Evolutionary conservation across 2,113 vertebrate species (phyloP).

Genomic region (Xiphorhynchus elegans): DNA sequence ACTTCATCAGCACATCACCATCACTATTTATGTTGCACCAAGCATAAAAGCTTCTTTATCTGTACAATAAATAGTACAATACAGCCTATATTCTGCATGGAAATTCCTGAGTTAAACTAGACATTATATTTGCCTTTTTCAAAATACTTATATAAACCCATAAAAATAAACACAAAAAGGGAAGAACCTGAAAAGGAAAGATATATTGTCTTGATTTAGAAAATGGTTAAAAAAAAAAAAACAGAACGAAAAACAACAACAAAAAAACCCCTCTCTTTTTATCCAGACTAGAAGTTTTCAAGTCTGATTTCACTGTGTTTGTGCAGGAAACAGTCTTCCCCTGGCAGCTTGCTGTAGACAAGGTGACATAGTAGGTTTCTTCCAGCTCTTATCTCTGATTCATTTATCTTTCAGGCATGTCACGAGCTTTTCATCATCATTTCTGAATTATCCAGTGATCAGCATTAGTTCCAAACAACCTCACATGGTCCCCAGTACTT

Average conservation of each 20-base stretch:
- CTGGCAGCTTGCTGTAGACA: neutral
- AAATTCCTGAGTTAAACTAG: neutral
- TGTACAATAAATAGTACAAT: neutral
- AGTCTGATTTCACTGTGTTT: neutral
- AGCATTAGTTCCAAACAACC: constrained; percentile 28
- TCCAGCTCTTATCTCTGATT: constrained; percentile 11
- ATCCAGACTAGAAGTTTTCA: neutral
- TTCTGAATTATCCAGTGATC: constrained; percentile 14
- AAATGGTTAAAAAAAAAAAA: neutral
- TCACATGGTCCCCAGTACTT: constrained; percentile 1
- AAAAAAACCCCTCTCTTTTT: neutral
- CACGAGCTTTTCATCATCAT: constrained; percentile 46
- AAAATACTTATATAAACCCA: neutral
- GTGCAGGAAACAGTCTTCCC: neutral
- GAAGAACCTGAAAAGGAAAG: neutral
- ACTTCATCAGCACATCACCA: neutral
- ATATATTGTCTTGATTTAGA: neutral
- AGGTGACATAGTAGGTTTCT: neutral
- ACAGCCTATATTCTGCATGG: neutral
- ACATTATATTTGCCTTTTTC: neutral
- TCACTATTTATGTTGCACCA: neutral
- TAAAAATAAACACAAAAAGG: neutral
- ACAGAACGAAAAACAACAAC: neutral
- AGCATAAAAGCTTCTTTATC: neutral
- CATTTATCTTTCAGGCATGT: constrained; percentile 32